These are phyloP conservation scores for Chaunax sp. DNA, from an alignment of 2,797 vertebrate species.

Conservation along the genomic window DNA sequence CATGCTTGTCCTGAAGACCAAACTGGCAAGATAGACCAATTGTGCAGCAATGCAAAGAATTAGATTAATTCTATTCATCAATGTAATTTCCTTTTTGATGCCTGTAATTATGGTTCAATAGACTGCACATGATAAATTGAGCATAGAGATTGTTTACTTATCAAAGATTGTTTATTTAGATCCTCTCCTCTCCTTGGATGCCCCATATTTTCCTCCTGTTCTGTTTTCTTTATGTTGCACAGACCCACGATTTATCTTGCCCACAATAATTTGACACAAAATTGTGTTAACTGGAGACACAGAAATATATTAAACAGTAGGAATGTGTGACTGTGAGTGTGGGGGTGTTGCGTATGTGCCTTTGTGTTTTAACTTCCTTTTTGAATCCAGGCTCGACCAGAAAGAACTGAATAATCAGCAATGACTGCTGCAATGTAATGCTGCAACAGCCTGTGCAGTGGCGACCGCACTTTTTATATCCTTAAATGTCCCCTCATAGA, in stretches of 20 bases:
- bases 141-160: constrained; percentile 4
- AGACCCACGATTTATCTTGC: constrained; percentile 81
- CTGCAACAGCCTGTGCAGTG: constrained; percentile 37
- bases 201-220: constrained; percentile 64
- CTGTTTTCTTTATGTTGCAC: constrained; percentile 68
- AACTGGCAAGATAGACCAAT: constrained; percentile 29
- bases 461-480: constrained; percentile 67
- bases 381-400: constrained; percentile 42
- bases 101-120: constrained; percentile 56
- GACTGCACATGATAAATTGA: constrained; percentile 11
- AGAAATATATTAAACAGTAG: constrained; percentile 80
- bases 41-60: constrained; percentile 54
- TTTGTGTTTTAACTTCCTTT: constrained; percentile 59
- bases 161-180: constrained; percentile 5
- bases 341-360: constrained; percentile 59
- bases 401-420: constrained; percentile 64
- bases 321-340: constrained; percentile 68
- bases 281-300: constrained; percentile 82
- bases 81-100: constrained; percentile 56
- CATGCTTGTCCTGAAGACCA: constrained; percentile 47
- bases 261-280: constrained; percentile 82
- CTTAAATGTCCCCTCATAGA: constrained; percentile 65
- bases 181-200: constrained; percentile 44
- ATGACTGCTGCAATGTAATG: constrained; percentile 66
- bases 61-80: constrained; percentile 45